Base-by-base conservation (phyloP, 1,140 invertebrate genomes). In the Homarus americanus region DNA sequence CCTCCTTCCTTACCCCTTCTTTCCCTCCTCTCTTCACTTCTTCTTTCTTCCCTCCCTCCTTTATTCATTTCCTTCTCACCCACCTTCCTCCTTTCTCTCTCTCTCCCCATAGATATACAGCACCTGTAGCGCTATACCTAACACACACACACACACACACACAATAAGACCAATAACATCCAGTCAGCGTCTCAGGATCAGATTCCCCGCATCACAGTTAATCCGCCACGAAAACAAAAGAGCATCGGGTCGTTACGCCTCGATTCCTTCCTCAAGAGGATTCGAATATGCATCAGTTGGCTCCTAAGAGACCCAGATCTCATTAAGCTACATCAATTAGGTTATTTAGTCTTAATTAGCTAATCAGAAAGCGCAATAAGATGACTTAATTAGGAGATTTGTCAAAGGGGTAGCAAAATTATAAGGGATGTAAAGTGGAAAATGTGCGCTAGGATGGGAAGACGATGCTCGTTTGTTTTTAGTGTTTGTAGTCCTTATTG, bases 361-460 rank as follows among this genome's bases (percentile, higher is more conserved):
- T 58, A 58, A 58, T 58, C 53, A 58, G 53, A 58, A 58, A 58
- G 53, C 53, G 53, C 53, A 58, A 58, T 58, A 58, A 58, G 53
- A 58, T 58, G 53, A 20, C 53, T 58, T 58, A 58, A 58, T 58
- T 58, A 58, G 53, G 15, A 58, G 24, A 58, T 58, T 20, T 58
- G 53, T 58, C 53, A 58, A 58, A 58, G 53, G 20, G 12, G 24
- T 58, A 58, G 15, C 9, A n/a, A 20, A n/a, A n/a, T n/a, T 58
- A 20, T 58, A 58, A n/a, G 53, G 4, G 15, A 58, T 58, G 53
- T 58, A 20, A 58, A 20, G 53, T 20, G 53, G 20, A 58, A 58
- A 58, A 20, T 58, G 17, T 58, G 1, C n/a, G n/a, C n/a, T n/a
- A n/a, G n/a, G n/a, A n/a, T 58, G 53, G 0, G 53, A 58, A n/a